Base-by-base conservation (phyloP, 2,113 vertebrate species). In the Zingel zingel region DNA sequence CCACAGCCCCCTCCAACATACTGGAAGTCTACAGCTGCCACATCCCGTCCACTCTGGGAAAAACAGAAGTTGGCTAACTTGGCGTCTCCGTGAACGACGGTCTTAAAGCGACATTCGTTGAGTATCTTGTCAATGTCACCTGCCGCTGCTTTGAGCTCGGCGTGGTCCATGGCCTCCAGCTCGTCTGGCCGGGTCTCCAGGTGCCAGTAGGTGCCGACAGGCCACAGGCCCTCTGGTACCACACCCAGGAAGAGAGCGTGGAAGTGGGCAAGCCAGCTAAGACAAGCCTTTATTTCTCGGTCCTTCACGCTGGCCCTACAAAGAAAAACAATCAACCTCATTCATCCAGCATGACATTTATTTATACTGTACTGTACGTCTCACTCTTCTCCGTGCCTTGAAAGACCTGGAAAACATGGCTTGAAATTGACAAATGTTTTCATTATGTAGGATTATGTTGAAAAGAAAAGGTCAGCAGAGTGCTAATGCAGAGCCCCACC, bases 1-100 rank as follows among this genome's bases (percentile, higher is more conserved):
- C 95, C 95, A n/a, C 95, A 96, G 77, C 95, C 95, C 0, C 94
- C 95, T 0, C 95, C 95, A 0, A 95, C 94, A 25, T 96, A 96
- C 89, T 96, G 95, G 27, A 96, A 96, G 89, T 96, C 95, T 8
- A 96, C 94, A 0, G 94, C 95, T 0, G 94, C 95, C 54, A 95
- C 94, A 0, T 91, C 82, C 39, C 15, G 48, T 25, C 92, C 92
- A 1, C 81, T 83, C 11, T 6, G 23, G 3, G 94, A 93, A 30
- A 96, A 95, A 62, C 95, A 96, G 84, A 96, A 96, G 88, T 96
- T 96, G n/a, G 93, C 95, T 59, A 96, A 65, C 74, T 96, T 96
- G 57, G 95, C 94, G 11, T 96, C 95, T 30, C 95, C 95, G 0
- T 95, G 95, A 15, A 96, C 85, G 2, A 96, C 75, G 7, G 95